A percentile compares a stretch with the other conserved stretches of the same genome.
These are phyloP conservation scores for Ophioninae sp. DNA, from an alignment of 2,888 invertebrate species.

Conservation along the genomic window DNA sequence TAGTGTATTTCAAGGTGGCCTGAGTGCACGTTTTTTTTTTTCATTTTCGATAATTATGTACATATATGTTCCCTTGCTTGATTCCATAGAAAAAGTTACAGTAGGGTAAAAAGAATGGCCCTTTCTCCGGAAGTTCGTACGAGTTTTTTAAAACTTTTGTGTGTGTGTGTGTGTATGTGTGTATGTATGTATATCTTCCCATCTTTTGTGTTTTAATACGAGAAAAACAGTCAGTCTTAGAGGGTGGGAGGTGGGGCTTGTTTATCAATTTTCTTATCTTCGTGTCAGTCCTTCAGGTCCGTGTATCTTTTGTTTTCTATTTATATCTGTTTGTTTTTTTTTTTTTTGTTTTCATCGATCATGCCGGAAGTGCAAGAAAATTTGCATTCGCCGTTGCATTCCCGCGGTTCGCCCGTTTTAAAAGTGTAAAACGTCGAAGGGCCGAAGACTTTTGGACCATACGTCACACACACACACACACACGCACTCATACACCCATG, in stretches of 20 bases:
- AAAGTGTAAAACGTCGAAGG: constrained; percentile 42
- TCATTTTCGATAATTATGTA: constrained; percentile 55
- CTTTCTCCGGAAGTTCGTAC: constrained; percentile 61
- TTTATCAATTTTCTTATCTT: constrained; percentile 13
- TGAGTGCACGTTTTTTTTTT: constrained; percentile 20
- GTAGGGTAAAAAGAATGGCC: constrained; percentile 59
- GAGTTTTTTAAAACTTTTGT: constrained; percentile 31
- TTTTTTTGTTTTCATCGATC: constrained; percentile 12
- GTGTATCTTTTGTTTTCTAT: no score
- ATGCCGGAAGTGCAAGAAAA: constrained; percentile 24
- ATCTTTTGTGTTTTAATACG: constrained; percentile 57
- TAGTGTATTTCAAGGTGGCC: constrained; percentile 23
- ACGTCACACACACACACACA: constrained; percentile 2
- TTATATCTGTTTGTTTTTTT: no score
- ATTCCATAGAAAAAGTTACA: constrained; percentile 60
- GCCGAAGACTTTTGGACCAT: constrained; percentile 48
- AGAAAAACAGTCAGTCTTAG: constrained; percentile 76
- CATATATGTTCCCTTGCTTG: constrained; percentile 59
- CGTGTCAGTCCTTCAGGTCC: constrained; percentile 55
- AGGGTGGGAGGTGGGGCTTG: constrained; percentile 66
- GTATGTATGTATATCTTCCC: constrained; percentile 32
- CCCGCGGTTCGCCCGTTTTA: neutral
- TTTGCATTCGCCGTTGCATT: neutral
- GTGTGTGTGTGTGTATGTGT: neutral
- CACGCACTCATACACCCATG: neutral